Base-by-base conservation (phyloP, 2,888 invertebrate species). In the Oscheius sp. region DNA sequence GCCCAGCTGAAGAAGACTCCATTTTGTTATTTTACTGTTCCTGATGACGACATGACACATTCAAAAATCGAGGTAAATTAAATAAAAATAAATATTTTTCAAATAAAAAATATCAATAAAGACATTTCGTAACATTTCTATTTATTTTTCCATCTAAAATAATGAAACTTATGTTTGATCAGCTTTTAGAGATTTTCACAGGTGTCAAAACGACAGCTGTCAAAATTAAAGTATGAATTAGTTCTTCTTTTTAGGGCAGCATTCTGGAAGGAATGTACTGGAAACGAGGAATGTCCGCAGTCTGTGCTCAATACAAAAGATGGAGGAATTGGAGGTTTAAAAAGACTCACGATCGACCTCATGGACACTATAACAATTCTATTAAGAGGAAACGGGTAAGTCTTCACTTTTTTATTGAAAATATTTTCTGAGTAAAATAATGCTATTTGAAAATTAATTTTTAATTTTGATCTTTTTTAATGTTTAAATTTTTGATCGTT, bases 251-350 rank as follows among this genome's bases (percentile, higher is more conserved):
- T 30, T 67, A 96, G 95, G 94, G 96, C 83, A 93, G 94, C 72
- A 94, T 97, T 77, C 90, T 98, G 87, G 97, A 98, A 90, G 98
- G 97, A 68, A 98, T 97, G 90, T 99, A 98, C 89, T 98, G 98
- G 97, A 98, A 98, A 89, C 90, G 97, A 85, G 92, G 94, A 88
- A 90, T 95, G 78, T 93, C 94, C 81, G 95, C 95, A 47, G 95
- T 97, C 59, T 94, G 94, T 85, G 95, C 95, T 72, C 97, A 99
- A 89, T 98, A 98, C 90, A 95, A 96, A 90, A 94, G 95, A 91
- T 98, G 97, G 97, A 91, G 97, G 75, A 91, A 93, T 89, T 94
- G 92, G 73, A 71, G 73, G 66, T 59, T 73, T 70, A 32, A 75
- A 69, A 66, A 54, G 22, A 17, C 44, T 6, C 68, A 59, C 24